A percentile compares a stretch with the other conserved stretches of the same genome.
Conservation (phyloP, 2,888 invertebrate species). For the Eupithecia tripunctaria region DNA sequence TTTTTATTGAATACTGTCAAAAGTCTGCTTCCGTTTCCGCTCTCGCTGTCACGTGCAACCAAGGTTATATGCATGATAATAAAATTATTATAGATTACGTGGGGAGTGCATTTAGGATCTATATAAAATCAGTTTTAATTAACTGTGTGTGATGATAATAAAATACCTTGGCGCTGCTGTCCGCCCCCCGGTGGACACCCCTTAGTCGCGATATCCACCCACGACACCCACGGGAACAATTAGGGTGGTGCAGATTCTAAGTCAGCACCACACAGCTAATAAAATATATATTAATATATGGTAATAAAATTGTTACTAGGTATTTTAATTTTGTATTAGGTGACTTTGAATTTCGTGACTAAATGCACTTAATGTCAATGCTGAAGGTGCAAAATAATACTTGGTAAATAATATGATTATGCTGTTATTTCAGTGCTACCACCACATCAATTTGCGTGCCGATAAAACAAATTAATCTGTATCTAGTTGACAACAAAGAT, state of each 20-base stretch:
- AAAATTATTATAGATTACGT: neutral
- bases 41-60: neutral
- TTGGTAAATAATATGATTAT: neutral
- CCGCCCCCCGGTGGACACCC: too few species aligned
- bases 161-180: too few species aligned
- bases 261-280: too few species aligned
- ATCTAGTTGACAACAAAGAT: neutral
- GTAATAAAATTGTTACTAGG: too few species aligned
- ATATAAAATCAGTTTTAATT: neutral
- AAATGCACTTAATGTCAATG: neutral
- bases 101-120: too few species aligned
- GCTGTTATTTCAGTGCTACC: neutral
- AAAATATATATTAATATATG: too few species aligned
- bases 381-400: neutral
- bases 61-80: neutral
- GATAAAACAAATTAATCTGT: constrained; percentile 8
- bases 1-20: neutral
- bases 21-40: neutral
- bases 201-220: too few species aligned
- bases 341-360: neutral
- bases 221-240: too few species aligned
- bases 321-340: neutral
- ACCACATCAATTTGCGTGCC: constrained; percentile 1
- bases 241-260: too few species aligned
- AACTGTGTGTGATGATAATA: neutral